Evolutionary conservation across 2,113 vertebrate species (phyloP).

Genomic region (Propithecus coquereli): DNA sequence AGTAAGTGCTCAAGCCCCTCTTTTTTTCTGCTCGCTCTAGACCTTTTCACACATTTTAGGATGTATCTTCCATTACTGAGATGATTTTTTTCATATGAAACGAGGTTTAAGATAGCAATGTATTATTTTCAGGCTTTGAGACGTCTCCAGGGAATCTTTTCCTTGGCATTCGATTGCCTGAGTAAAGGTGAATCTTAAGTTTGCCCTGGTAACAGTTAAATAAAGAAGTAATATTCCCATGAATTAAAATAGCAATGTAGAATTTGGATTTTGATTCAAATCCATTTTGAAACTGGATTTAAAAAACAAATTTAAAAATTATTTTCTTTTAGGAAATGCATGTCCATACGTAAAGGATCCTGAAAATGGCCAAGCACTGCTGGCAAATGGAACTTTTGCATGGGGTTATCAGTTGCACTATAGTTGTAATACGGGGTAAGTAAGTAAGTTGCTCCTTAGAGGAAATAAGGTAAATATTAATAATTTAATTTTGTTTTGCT

Average conservation of each 20-base stretch:
- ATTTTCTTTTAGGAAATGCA: not conserved
- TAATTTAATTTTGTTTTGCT: not conserved
- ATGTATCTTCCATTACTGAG: not conserved
- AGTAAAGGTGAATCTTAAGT: not conserved
- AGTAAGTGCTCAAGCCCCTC: constrained; percentile 41
- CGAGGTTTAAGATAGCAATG: not conserved
- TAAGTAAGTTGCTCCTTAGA: constrained; percentile 75
- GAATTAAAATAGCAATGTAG: not conserved
- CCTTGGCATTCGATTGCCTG: not conserved
- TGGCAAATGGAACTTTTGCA: not conserved
- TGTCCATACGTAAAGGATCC: not conserved
- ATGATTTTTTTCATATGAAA: constrained; percentile 23
- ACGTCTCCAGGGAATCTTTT: not conserved
- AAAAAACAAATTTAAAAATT: not conserved
- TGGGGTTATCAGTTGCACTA: not conserved
- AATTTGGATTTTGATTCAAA: constrained; percentile 35
- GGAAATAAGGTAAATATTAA: constrained; percentile 16
- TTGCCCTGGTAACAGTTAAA: not conserved
- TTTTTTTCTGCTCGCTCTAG: not conserved
- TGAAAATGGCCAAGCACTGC: not conserved
- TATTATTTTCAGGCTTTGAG: not conserved
- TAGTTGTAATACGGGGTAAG: constrained; percentile 18
- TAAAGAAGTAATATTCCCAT: not conserved
- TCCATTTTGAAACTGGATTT: not conserved
- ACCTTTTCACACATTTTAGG: constrained; percentile 11